Percentiles rank a stretch among this genome's conserved stretches.
phyloP scores from a whole-genome alignment of 1,140 invertebrate genomes.

The Solenopsis fugax region DNA sequence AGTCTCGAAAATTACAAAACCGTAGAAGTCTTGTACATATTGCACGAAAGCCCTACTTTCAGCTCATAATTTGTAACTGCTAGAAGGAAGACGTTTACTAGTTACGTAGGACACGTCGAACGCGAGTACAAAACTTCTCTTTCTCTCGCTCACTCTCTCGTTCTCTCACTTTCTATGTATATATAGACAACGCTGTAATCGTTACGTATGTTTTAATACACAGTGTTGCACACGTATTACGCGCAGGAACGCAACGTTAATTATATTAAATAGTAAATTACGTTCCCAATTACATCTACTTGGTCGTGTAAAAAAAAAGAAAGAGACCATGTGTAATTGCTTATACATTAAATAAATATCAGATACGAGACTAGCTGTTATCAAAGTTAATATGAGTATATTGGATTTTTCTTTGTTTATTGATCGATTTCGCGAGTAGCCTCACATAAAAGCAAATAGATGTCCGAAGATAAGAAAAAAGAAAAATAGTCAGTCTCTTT shows the following conservation, averaged over 20 bases:
- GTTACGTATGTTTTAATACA: constrained; percentile 68
- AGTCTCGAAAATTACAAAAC: constrained; percentile 75
- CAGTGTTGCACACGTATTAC: constrained; percentile 65
- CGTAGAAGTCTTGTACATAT: constrained; percentile 78
- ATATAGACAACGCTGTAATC: constrained; percentile 57
- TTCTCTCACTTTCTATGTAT: not conserved
- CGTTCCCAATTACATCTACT: constrained; percentile 77
- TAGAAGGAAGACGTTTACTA: constrained; percentile 83
- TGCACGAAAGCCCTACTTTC: constrained; percentile 77
- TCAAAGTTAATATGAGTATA: constrained; percentile 73
- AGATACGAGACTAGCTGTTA: constrained; percentile 82
- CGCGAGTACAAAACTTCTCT: constrained; percentile 79
- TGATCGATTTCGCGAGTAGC: not conserved
- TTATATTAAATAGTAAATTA: constrained; percentile 72
- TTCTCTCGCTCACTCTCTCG: not conserved
- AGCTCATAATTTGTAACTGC: constrained; percentile 73
- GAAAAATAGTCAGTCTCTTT: constrained; percentile 28
- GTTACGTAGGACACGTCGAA: constrained; percentile 79
- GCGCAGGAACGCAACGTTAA: constrained; percentile 65
- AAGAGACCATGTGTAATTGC: constrained; percentile 66
- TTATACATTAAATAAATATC: constrained; percentile 75
- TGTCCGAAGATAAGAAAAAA: not conserved
- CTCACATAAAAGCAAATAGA: constrained; percentile 16
- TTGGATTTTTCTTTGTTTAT: constrained; percentile 28
- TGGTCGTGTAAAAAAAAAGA: constrained; percentile 74